phyloP scores from a whole-genome alignment of 2,797 vertebrate species.

The Salmo trutta region DNA sequence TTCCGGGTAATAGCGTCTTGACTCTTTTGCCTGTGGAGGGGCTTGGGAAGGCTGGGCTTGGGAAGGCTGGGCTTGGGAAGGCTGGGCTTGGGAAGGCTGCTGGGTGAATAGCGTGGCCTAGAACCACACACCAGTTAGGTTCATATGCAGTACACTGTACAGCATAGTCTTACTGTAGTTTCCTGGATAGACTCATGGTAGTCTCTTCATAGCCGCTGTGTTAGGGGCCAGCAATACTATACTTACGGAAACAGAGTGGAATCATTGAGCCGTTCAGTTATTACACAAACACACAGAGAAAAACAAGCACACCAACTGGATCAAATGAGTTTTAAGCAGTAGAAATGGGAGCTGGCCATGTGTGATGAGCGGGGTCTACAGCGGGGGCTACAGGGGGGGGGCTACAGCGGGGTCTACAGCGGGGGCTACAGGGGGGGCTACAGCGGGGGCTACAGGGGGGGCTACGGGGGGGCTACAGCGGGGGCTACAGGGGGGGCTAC shows the following conservation, averaged over 20 bases:
- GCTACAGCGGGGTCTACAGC: slow-evolving; percentile 14
- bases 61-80: too few species aligned
- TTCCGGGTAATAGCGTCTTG: slow-evolving; percentile 18
- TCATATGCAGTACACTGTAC: too few species aligned
- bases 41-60: slow-evolving; percentile 35
- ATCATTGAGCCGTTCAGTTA: slow-evolving; percentile 56
- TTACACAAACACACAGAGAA: slow-evolving; percentile 61
- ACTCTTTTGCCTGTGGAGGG: slow-evolving; percentile 27
- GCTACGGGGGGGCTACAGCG: not conserved
- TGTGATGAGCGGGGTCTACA: slow-evolving; percentile 55
- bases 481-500: not conserved
- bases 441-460: slow-evolving; percentile 19
- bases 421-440: slow-evolving; percentile 30
- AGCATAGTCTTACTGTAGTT: too few species aligned
- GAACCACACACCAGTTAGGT: too few species aligned
- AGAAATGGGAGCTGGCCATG: slow-evolving; percentile 46
- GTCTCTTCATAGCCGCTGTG: too few species aligned
- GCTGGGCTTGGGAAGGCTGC: slow-evolving; percentile 34
- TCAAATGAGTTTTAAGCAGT: slow-evolving; percentile 51
- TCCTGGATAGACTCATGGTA: too few species aligned
- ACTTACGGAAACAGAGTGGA: slow-evolving; percentile 29
- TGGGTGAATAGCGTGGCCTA: slow-evolving; percentile 34
- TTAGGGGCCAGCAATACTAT: too few species aligned
- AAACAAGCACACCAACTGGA: slow-evolving; percentile 52
- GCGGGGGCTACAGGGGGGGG: not conserved